phyloP scores from a whole-genome alignment of 1,140 invertebrate species.

The Dryas iulia region DNA sequence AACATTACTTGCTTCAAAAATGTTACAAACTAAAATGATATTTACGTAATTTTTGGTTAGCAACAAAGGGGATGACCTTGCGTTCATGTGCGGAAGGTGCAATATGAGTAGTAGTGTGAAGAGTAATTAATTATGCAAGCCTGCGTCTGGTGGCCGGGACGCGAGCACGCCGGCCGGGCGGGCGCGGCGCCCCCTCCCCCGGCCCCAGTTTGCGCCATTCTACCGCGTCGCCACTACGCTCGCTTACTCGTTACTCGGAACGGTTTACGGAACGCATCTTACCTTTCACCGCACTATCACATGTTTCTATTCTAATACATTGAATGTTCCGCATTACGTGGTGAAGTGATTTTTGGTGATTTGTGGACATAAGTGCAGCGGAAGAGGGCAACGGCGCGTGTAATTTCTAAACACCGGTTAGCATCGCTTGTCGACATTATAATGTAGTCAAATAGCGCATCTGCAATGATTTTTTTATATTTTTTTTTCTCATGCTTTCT shows the following conservation, averaged over 20 bases:
- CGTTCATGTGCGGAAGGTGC: slow-evolving; percentile 57
- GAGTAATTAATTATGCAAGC: slow-evolving; percentile 76
- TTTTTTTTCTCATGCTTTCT: background rate
- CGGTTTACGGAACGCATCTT: slow-evolving; percentile 68
- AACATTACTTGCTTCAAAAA: background rate
- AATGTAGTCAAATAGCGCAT: slow-evolving; percentile 18
- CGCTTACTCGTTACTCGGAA: slow-evolving; percentile 64
- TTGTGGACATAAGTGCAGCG: slow-evolving; percentile 62
- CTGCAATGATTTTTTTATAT: background rate
- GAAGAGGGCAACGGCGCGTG: slow-evolving; percentile 26
- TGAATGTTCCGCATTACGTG: slow-evolving; percentile 59
- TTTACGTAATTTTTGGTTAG: slow-evolving; percentile 2
- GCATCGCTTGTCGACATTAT: slow-evolving; percentile 47
- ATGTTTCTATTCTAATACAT: slow-evolving; percentile 52
- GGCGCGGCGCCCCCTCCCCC: slow-evolving; percentile 36
- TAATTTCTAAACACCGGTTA: slow-evolving; percentile 50
- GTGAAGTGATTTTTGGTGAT: slow-evolving; percentile 76
- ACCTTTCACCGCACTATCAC: slow-evolving; percentile 74
- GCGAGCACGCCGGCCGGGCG: slow-evolving; percentile 27
- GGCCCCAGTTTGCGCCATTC: slow-evolving; percentile 73
- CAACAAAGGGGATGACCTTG: slow-evolving; percentile 72
- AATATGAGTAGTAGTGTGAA: slow-evolving; percentile 60
- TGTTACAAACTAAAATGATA: background rate
- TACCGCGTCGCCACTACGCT: slow-evolving; percentile 70
- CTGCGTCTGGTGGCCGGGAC: slow-evolving; percentile 66